These are phyloP conservation scores for Anolis sagrei DNA, from an alignment of 2,113 vertebrate species.

Conservation along the genomic window DNA sequence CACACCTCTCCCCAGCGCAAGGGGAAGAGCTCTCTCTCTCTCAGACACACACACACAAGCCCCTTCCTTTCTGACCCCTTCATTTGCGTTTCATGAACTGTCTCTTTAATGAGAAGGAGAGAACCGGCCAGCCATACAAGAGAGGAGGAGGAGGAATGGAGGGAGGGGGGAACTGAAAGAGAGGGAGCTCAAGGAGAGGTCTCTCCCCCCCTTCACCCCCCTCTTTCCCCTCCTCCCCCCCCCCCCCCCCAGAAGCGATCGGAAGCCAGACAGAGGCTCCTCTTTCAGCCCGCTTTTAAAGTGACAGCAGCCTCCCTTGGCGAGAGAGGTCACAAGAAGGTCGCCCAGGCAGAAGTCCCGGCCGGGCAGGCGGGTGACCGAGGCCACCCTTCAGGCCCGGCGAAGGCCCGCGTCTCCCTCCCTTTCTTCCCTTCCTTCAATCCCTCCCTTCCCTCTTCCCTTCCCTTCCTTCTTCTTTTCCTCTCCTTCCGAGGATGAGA, in stretches of 20 bases:
- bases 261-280: slow-evolving; percentile 81
- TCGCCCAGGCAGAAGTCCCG: slow-evolving; percentile 81
- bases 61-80: slow-evolving; percentile 35
- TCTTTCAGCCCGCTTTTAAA: slow-evolving; percentile 86
- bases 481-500: no score
- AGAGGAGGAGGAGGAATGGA: slow-evolving; percentile 37
- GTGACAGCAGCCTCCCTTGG: slow-evolving; percentile 87
- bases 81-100: slow-evolving; percentile 74
- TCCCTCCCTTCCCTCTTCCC: no score
- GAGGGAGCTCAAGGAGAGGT: neutral
- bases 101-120: slow-evolving; percentile 77
- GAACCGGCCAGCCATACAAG: slow-evolving; percentile 74
- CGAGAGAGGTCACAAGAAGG: slow-evolving; percentile 89
- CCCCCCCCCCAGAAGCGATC: slow-evolving; percentile 54
- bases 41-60: neutral
- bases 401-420: neutral
- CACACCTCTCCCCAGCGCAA: slow-evolving; percentile 4
- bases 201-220: slow-evolving; percentile 63
- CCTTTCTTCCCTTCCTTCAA: no score
- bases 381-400: neutral
- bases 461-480: no score
- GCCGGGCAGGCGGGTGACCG: neutral
- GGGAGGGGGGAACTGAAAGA: neutral
- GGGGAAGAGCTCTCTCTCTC: no score
- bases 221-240: slow-evolving; percentile 64